Conservation (phyloP, 2,113 vertebrate species). For the Peromyscus leucopus region DNA sequence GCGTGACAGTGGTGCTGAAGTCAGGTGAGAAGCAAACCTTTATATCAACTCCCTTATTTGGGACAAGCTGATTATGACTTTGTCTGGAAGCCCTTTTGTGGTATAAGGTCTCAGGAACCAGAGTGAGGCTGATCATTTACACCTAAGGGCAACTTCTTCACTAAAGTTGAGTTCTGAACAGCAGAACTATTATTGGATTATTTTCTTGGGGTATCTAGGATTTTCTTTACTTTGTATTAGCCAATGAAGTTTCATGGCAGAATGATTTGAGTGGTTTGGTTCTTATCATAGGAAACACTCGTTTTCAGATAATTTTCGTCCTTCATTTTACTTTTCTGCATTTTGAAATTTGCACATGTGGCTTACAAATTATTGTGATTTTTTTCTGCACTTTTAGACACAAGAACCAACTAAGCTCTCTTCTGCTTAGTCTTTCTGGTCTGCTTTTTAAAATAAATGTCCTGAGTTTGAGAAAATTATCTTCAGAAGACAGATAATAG, state of each 20-base stretch:
- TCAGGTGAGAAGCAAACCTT: neutral
- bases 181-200: slow-evolving; percentile 30
- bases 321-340: slow-evolving; percentile 43
- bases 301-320: slow-evolving; percentile 41
- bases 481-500: slow-evolving; percentile 68
- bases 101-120: neutral
- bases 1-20: neutral
- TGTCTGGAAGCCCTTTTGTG: neutral
- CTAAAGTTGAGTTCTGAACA: slow-evolving; percentile 34
- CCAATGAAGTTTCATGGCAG: slow-evolving; percentile 31
- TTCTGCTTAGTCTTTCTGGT: slow-evolving; percentile 49
- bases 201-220: slow-evolving; percentile 24
- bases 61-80: neutral
- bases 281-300: slow-evolving; percentile 21
- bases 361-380: slow-evolving; percentile 46
- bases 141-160: neutral
- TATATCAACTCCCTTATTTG: neutral
- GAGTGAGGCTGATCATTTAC: neutral
- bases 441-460: slow-evolving; percentile 3
- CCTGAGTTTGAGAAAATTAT: slow-evolving; percentile 68
- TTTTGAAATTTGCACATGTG: slow-evolving; percentile 59
- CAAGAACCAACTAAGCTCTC: neutral
- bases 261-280: slow-evolving; percentile 50
- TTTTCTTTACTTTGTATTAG: slow-evolving; percentile 57
- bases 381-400: slow-evolving; percentile 46